Percentiles rank a stretch among this genome's conserved stretches.
Evolutionary conservation across 1,140 invertebrate species (phyloP).

Genomic region (Philotrypesis tridentata): DNA sequence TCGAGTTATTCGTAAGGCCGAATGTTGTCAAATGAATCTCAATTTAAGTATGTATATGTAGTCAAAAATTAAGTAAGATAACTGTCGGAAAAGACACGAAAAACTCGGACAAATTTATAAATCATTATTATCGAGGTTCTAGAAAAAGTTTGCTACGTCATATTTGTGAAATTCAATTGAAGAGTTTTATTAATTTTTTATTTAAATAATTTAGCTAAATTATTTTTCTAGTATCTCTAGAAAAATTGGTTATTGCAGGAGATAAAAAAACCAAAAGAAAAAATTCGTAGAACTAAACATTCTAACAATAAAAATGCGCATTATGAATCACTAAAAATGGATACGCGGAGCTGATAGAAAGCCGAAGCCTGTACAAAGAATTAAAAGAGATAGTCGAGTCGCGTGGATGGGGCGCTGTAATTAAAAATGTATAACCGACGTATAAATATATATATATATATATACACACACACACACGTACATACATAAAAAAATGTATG

Average conservation of each 20-base stretch:
- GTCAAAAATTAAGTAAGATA: slow-evolving; percentile 16
- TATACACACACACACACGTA: slow-evolving; percentile 30
- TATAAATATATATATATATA: slow-evolving; percentile 54
- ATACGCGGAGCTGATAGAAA: slow-evolving; percentile 36
- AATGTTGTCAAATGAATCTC: slow-evolving; percentile 46
- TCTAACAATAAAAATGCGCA: background rate
- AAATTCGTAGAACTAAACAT: background rate
- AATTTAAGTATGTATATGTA: slow-evolving; percentile 45
- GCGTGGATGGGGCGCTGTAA: slow-evolving; percentile 42
- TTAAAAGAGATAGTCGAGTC: slow-evolving; percentile 42
- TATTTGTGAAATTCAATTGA: background rate
- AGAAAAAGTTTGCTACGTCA: background rate
- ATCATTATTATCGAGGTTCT: background rate
- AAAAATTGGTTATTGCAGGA: slow-evolving; percentile 22
- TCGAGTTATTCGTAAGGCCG: slow-evolving; percentile 19
- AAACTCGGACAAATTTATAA: background rate
- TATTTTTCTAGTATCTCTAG: background rate
- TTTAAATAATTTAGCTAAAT: background rate
- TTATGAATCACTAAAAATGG: slow-evolving; percentile 8
- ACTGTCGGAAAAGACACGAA: slow-evolving; percentile 36
- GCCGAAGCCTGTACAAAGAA: slow-evolving; percentile 45
- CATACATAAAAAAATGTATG: slow-evolving; percentile 52
- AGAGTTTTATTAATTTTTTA: background rate
- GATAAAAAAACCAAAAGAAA: background rate
- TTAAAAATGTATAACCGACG: slow-evolving; percentile 46